These are phyloP conservation scores for Aegotheles bennettii DNA, from an alignment of 2,113 vertebrate genomes.

Conservation along the genomic window DNA sequence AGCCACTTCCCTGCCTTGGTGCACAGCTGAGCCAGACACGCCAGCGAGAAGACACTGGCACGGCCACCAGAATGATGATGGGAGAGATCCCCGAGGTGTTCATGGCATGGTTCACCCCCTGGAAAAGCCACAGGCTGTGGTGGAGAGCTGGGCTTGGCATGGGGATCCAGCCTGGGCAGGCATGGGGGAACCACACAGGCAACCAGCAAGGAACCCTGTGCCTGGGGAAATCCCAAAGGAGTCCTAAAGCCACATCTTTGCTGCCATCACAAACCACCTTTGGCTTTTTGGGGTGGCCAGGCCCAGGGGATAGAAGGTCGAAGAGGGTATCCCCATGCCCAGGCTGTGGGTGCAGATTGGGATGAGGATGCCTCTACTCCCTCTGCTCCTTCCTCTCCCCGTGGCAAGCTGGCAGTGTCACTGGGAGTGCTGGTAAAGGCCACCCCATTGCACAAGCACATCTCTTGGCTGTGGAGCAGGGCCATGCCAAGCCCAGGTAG, in stretches of 20 bases:
- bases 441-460: neutral
- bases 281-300: neutral
- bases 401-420: neutral
- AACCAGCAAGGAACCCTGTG: accelerated
- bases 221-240: neutral
- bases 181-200: neutral
- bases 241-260: neutral
- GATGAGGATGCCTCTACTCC: neutral
- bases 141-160: neutral
- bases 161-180: neutral
- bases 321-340: accelerated
- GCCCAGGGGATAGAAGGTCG: accelerated
- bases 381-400: neutral
- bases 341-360: neutral
- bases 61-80: accelerated
- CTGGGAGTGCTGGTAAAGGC: neutral
- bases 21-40: neutral
- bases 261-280: accelerated
- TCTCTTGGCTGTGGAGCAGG: neutral
- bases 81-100: accelerated
- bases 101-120: neutral
- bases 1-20: neutral
- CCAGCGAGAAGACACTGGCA: accelerated
- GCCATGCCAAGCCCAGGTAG: neutral
- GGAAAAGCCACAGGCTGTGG: neutral